Conservation (phyloP, 2,888 invertebrate species). For the Microctonus aethiopoides region DNA sequence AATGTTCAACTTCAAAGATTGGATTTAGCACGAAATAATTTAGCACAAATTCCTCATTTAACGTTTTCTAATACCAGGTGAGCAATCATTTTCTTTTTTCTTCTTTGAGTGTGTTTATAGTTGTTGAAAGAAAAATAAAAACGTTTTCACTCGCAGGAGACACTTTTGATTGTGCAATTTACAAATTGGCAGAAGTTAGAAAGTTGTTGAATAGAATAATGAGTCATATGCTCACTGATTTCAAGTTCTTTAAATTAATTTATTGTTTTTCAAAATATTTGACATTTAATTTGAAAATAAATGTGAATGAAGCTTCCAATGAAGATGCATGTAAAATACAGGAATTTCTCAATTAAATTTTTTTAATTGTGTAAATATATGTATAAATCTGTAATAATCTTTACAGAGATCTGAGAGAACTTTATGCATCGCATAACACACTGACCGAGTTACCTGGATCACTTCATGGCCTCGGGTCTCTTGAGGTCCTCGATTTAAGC, state of each 20-base stretch:
- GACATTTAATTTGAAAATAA: no score
- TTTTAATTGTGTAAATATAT: neutral
- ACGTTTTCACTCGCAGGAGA: slow-evolving; percentile 55
- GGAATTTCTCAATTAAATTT: slow-evolving; percentile 4
- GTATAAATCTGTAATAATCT: neutral
- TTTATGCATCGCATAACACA: slow-evolving; percentile 84
- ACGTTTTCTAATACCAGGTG: slow-evolving; percentile 71
- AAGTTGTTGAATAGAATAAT: slow-evolving; percentile 49
- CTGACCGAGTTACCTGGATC: slow-evolving; percentile 79
- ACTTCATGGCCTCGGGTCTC: slow-evolving; percentile 75
- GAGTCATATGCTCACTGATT: slow-evolving; percentile 3
- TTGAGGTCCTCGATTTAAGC: slow-evolving; percentile 81
- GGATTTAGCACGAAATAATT: slow-evolving; percentile 81
- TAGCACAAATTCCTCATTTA: slow-evolving; percentile 76
- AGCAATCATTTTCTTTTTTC: slow-evolving; percentile 28
- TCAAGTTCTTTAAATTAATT: neutral
- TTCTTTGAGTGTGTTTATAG: neutral
- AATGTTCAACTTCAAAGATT: slow-evolving; percentile 74
- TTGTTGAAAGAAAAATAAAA: slow-evolving; percentile 40
- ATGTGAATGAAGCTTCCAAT: no score
- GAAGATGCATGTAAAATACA: no score
- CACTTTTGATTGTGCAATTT: slow-evolving; percentile 54
- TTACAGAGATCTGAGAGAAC: slow-evolving; percentile 75
- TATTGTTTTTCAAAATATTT: neutral
- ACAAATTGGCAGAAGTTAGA: slow-evolving; percentile 57